phyloP scores from a whole-genome alignment of 2,113 vertebrate species.

The Megaceryle torquata region DNA sequence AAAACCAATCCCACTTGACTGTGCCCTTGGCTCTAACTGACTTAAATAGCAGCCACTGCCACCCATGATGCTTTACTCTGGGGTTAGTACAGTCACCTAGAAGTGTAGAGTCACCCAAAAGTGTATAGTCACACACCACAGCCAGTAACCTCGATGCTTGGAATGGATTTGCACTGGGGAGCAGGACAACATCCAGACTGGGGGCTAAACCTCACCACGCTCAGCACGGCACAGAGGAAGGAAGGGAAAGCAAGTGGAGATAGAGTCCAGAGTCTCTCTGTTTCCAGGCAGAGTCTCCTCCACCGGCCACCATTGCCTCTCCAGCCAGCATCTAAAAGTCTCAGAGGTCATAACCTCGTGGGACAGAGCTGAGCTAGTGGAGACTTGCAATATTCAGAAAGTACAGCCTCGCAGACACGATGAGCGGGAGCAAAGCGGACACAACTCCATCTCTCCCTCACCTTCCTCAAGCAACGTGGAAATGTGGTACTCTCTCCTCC shows the following conservation, averaged over 20 bases:
- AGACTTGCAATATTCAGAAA: background rate
- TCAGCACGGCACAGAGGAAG: fast-evolving
- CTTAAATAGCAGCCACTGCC: background rate
- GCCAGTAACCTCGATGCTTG: background rate
- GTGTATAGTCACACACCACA: background rate
- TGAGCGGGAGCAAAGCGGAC: background rate
- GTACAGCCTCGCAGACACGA: background rate
- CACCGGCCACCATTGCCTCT: background rate
- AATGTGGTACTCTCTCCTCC: fast-evolving
- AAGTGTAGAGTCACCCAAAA: background rate
- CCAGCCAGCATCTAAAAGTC: fast-evolving
- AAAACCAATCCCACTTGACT: background rate
- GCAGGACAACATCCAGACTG: fast-evolving
- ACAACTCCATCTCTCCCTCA: fast-evolving
- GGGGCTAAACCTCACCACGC: background rate
- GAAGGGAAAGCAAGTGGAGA: background rate
- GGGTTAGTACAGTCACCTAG: background rate
- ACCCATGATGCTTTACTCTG: background rate
- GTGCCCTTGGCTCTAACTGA: background rate
- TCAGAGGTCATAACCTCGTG: background rate
- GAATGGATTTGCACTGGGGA: background rate
- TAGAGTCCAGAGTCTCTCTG: fast-evolving
- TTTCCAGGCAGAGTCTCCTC: background rate
- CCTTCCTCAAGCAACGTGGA: fast-evolving
- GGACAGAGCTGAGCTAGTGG: background rate